Percentiles rank a stretch among this genome's conserved stretches.
Evolutionary conservation across 1,140 invertebrate genomes (phyloP).

Genomic region (Drosophila parabipectinata): DNA sequence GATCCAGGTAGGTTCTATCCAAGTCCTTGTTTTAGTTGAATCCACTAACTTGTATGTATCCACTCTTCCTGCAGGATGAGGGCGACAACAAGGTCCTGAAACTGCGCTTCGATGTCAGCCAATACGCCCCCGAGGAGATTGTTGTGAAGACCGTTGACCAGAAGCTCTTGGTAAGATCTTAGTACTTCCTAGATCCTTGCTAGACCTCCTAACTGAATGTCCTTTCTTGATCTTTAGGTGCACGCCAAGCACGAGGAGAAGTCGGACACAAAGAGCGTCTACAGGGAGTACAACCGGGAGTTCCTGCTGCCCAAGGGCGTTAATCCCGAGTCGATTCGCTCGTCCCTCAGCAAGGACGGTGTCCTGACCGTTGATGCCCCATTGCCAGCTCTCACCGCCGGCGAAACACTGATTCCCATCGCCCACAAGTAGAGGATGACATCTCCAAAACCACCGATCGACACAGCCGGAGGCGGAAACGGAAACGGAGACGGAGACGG

Average conservation of each 20-base stretch:
- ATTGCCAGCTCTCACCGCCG: conserved; percentile 89
- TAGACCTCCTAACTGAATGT: conserved; percentile 7
- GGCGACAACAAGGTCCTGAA: conserved; percentile 95
- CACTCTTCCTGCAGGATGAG: conserved; percentile 87
- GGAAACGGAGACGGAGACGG: not conserved
- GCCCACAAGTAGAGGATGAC: conserved; percentile 86
- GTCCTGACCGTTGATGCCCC: conserved; percentile 97
- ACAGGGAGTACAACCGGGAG: conserved; percentile 97
- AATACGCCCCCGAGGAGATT: conserved; percentile 97
- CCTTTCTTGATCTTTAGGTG: conserved; percentile 87
- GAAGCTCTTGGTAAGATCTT: conserved; percentile 93
- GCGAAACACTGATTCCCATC: conserved; percentile 92
- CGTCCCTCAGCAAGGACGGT: conserved; percentile 95
- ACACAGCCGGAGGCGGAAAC: not conserved
- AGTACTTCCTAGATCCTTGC: no score
- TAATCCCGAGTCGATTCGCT: conserved; percentile 96
- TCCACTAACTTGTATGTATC: not conserved
- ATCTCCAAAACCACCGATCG: no score
- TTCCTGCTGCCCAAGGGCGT: conserved; percentile 97
- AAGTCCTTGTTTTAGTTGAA: not conserved
- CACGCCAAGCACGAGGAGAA: conserved; percentile 98
- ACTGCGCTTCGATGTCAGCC: conserved; percentile 96
- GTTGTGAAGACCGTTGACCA: conserved; percentile 98
- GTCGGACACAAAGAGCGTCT: conserved; percentile 96
- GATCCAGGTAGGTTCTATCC: conserved; percentile 86